These are phyloP conservation scores for Cephalopachus bancanus DNA, from an alignment of 2,797 vertebrate species.

Conservation along the genomic window DNA sequence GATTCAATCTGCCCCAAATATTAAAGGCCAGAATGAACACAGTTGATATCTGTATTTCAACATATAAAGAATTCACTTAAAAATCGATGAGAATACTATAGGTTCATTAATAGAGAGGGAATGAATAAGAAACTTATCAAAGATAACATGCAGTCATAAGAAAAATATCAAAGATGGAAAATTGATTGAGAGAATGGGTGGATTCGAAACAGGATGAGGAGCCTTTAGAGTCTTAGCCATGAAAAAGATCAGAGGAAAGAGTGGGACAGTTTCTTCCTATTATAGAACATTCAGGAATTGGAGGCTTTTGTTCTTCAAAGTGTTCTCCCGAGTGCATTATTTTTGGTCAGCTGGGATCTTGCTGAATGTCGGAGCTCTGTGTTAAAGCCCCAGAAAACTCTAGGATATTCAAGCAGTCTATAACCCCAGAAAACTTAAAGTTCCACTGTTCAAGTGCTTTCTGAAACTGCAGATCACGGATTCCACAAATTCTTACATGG, in stretches of 20 bases:
- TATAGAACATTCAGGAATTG: background rate
- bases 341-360: background rate
- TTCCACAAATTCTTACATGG: background rate
- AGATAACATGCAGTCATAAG: background rate
- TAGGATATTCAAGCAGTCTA: background rate
- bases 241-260: background rate
- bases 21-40: background rate
- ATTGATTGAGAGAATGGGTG: background rate
- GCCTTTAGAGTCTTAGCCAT: background rate
- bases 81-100: background rate
- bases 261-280: background rate
- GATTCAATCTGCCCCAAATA: background rate
- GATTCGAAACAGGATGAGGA: background rate
- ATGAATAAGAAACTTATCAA: background rate
- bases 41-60: background rate
- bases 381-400: background rate
- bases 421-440: background rate
- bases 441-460: background rate
- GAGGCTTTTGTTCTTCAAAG: background rate
- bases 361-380: conserved; percentile 12
- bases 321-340: background rate
- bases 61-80: background rate
- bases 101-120: background rate
- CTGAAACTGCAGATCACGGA: background rate
- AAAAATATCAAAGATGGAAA: background rate